These are phyloP conservation scores for Cephus pygmeus DNA, from an alignment of 2,888 invertebrate species.

Conservation along the genomic window DNA sequence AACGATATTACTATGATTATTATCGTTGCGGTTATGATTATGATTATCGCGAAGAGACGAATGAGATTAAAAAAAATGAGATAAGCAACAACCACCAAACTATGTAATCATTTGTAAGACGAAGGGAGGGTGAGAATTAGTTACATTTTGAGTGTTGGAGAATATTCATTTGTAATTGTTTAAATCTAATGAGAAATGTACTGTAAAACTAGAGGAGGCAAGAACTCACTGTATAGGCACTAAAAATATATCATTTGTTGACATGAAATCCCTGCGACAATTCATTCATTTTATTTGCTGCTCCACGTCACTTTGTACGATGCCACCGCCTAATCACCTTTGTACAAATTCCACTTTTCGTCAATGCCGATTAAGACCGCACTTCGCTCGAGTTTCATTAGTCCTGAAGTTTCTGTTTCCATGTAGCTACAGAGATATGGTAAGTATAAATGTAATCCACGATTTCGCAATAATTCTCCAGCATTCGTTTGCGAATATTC, in stretches of 20 bases:
- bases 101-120: constrained; percentile 36
- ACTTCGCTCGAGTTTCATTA: not conserved
- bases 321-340: not conserved
- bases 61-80: not conserved
- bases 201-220: constrained; percentile 55
- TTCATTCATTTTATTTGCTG: not conserved
- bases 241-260: constrained; percentile 61
- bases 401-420: not conserved
- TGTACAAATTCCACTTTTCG: not conserved
- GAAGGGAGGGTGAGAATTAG: constrained; percentile 31
- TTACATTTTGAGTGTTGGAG: constrained; percentile 53
- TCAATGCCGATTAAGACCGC: too few species aligned
- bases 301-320: not conserved
- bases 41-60: constrained; percentile 11
- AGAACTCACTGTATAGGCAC: constrained; percentile 54
- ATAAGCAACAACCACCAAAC: constrained; percentile 3
- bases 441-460: not conserved
- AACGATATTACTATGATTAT: constrained; percentile 20
- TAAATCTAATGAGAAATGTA: constrained; percentile 58
- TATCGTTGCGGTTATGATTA: constrained; percentile 17
- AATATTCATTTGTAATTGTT: constrained; percentile 58
- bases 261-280: constrained; percentile 40
- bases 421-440: not conserved
- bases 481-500: not conserved
- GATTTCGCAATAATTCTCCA: not conserved